Conservation (phyloP, 2,888 invertebrate genomes). For the Pogonocherus hispidulus region DNA sequence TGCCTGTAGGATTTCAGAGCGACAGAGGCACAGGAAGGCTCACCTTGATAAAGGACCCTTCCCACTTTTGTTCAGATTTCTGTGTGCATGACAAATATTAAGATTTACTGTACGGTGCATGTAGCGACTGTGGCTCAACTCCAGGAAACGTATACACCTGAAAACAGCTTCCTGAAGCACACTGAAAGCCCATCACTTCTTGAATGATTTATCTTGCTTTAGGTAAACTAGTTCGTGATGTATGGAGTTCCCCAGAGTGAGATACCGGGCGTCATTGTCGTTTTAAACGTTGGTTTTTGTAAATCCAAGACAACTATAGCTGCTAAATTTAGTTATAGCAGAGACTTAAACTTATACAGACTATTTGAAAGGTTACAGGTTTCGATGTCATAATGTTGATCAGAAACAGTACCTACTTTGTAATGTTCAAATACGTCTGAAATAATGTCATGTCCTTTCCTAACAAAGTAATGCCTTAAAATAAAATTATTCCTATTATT, state of each 20-base stretch:
- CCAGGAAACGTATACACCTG: slow-evolving; percentile 44
- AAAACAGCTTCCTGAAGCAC: slow-evolving; percentile 46
- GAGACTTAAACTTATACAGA: too few relatives aligned
- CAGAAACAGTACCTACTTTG: too few relatives aligned
- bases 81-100: slow-evolving; percentile 55
- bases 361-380: too few relatives aligned
- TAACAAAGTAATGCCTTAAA: too few relatives aligned
- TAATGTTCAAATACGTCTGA: too few relatives aligned
- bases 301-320: too few relatives aligned
- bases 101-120: slow-evolving; percentile 53
- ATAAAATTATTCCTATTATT: too few relatives aligned
- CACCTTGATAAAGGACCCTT: slow-evolving; percentile 55
- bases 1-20: too few relatives aligned
- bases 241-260: not conserved
- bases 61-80: slow-evolving; percentile 58
- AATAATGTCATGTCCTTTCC: too few relatives aligned
- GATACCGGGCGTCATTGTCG: not conserved
- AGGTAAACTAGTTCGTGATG: slow-evolving; percentile 6
- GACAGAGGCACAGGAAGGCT: slow-evolving; percentile 45
- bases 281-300: not conserved
- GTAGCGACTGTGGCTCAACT: slow-evolving; percentile 38
- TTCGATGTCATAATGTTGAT: too few relatives aligned
- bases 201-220: slow-evolving; percentile 43
- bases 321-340: too few relatives aligned
- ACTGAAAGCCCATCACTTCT: slow-evolving; percentile 42